A percentile compares a stretch with the other conserved stretches of the same genome.
Evolutionary conservation across 2,113 vertebrate genomes (phyloP).

Genomic region (Charadrius vociferus): DNA sequence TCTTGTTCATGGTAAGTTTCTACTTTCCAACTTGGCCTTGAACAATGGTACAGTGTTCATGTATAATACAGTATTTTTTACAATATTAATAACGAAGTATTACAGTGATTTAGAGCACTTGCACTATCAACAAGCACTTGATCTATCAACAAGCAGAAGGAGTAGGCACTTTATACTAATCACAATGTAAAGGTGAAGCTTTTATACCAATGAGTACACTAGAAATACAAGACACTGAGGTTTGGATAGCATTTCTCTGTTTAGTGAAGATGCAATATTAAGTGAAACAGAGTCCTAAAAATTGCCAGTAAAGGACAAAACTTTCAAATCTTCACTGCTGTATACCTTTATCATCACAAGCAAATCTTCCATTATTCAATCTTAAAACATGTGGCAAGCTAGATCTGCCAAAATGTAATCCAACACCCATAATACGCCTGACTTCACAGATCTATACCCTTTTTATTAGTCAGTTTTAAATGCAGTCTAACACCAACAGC

Average conservation of each 20-base stretch:
- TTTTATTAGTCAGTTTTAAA: background rate
- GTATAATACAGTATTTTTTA: background rate
- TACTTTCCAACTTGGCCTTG: background rate
- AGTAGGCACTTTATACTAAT: background rate
- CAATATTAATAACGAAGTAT: background rate
- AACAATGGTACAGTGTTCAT: background rate
- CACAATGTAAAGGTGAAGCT: background rate
- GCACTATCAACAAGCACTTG: background rate
- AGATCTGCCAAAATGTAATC: background rate
- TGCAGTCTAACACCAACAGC: background rate
- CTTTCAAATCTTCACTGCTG: background rate
- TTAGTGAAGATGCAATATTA: background rate
- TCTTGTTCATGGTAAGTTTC: background rate
- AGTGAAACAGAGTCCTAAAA: background rate
- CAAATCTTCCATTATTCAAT: background rate
- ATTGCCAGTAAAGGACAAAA: background rate
- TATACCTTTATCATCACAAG: background rate
- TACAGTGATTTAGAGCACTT: background rate
- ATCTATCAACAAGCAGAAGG: background rate
- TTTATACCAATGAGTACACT: background rate
- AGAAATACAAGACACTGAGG: background rate
- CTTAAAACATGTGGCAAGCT: background rate
- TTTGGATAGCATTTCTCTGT: background rate
- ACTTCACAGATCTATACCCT: background rate
- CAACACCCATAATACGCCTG: background rate